Evolutionary conservation across 1,140 invertebrate genomes (phyloP).

Genomic region (Saxidomus purpurata): DNA sequence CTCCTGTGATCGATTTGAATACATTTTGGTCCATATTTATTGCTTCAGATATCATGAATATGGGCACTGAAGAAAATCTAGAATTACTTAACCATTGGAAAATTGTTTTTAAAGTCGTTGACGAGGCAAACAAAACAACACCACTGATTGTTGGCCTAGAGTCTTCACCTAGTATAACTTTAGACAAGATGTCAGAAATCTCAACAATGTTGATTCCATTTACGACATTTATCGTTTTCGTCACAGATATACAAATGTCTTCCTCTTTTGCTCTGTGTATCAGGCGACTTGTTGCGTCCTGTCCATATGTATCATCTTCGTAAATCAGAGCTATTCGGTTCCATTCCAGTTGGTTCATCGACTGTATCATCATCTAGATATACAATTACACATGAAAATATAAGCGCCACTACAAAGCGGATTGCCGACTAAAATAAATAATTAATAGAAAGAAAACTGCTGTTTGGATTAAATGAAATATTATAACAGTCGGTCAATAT

Average conservation of each 20-base stretch:
- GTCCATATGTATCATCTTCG: slow-evolving; percentile 59
- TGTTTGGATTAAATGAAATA: too few species aligned
- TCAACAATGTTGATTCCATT: neutral
- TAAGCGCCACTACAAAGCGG: too few species aligned
- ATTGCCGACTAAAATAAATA: too few species aligned
- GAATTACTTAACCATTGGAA: neutral
- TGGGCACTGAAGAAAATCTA: neutral
- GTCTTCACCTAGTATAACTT: neutral
- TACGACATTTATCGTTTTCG: neutral
- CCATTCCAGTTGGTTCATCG: slow-evolving; percentile 61
- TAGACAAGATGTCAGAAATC: neutral
- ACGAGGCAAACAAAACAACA: slow-evolving; percentile 37
- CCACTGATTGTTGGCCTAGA: neutral
- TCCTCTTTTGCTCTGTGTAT: neutral
- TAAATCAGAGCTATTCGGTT: slow-evolving; percentile 68
- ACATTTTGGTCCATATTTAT: neutral
- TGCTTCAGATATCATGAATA: slow-evolving; percentile 57
- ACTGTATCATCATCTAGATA: slow-evolving; percentile 59
- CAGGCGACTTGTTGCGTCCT: neutral
- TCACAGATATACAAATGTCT: slow-evolving; percentile 49
- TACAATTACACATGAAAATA: too few species aligned
- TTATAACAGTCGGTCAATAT: too few species aligned
- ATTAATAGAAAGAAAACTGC: too few species aligned
- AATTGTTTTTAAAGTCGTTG: neutral
- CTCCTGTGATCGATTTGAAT: neutral